Conservation (phyloP, 2,113 vertebrate species). For the Odobenus rosmarus region DNA sequence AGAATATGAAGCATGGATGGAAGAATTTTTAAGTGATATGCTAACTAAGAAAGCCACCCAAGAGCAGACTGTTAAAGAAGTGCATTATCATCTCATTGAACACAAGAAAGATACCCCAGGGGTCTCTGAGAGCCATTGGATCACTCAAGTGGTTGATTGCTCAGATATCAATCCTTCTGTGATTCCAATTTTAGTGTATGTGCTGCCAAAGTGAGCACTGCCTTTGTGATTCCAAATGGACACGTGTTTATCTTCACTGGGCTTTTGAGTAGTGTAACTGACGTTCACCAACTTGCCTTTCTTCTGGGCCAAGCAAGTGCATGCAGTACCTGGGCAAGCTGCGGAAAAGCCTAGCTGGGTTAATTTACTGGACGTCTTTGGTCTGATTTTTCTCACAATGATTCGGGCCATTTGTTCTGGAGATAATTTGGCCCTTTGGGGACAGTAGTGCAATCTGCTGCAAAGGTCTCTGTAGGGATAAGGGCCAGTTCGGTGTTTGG, state of each 20-base stretch:
- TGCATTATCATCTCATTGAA: conserved; percentile 87
- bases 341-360: conserved; percentile 92
- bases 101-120: conserved; percentile 90
- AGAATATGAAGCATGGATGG: conserved; percentile 88
- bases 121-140: conserved; percentile 87
- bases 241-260: conserved; percentile 93
- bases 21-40: conserved; percentile 86
- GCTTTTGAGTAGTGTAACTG: conserved; percentile 88
- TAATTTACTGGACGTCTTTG: conserved; percentile 91
- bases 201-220: not conserved
- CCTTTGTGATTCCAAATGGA: conserved; percentile 91
- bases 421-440: conserved; percentile 90
- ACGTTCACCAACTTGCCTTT: conserved; percentile 90
- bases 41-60: conserved; percentile 83
- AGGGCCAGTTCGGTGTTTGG: conserved; percentile 91
- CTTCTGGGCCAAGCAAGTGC: conserved; percentile 93
- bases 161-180: conserved; percentile 85
- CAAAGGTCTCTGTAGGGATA: conserved; percentile 93
- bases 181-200: not conserved
- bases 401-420: conserved; percentile 93
- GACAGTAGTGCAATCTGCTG: conserved; percentile 92
- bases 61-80: conserved; percentile 87
- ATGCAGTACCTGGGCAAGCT: conserved; percentile 89
- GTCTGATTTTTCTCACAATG: conserved; percentile 90
- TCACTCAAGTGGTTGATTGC: conserved; percentile 89